Evolutionary conservation across 1,140 invertebrate species (phyloP).

Genomic region (Drosophila dunni): DNA sequence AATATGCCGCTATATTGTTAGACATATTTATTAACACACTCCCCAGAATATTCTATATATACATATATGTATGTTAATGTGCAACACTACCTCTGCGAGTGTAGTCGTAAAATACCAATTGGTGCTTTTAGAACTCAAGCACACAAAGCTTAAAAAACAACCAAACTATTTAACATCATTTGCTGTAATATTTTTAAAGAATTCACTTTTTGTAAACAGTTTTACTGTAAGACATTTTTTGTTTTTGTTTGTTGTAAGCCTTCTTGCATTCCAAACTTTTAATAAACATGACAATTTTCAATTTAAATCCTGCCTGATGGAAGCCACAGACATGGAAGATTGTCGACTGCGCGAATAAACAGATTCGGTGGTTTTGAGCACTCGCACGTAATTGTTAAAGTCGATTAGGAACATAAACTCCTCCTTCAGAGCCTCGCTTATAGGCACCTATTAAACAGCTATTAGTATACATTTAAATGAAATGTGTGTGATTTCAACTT

Average conservation of each 20-base stretch:
- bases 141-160: conserved; percentile 16
- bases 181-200: background rate
- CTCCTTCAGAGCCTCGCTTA: conserved; percentile 88
- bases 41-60: conserved; percentile 11
- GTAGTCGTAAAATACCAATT: conserved; percentile 7
- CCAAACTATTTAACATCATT: conserved; percentile 19
- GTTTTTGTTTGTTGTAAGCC: conserved; percentile 12
- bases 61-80: conserved; percentile 12
- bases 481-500: conserved; percentile 46
- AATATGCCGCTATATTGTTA: conserved; percentile 30
- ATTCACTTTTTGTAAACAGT: background rate
- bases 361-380: conserved; percentile 82
- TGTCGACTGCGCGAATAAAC: conserved; percentile 76
- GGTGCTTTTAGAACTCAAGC: conserved; percentile 26
- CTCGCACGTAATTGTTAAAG: conserved; percentile 90
- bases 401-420: conserved; percentile 91
- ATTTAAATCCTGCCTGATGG: conserved; percentile 32
- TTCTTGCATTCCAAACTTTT: conserved; percentile 51
- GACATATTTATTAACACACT: conserved; percentile 34
- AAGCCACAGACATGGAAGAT: conserved; percentile 70
- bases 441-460: conserved; percentile 86
- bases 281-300: conserved; percentile 30
- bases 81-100: conserved; percentile 7
- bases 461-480: background rate
- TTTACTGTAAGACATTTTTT: conserved; percentile 9